Conservation (phyloP, 2,113 vertebrate genomes). For the Ammodytes dubius region DNA sequence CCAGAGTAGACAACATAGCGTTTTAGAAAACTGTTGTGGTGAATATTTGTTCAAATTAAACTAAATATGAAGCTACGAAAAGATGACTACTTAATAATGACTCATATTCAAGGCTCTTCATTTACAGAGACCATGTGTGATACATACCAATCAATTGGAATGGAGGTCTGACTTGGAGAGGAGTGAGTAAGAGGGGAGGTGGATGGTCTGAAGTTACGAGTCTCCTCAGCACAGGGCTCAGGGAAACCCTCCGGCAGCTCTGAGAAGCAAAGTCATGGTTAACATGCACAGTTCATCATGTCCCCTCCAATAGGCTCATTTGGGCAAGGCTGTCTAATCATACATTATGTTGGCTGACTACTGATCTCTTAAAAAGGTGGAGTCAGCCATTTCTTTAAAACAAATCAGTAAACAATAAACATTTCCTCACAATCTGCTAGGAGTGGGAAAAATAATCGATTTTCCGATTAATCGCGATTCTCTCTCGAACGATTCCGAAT, state of each 20-base stretch:
- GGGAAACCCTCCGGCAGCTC: slow-evolving; percentile 57
- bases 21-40: neutral
- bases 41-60: neutral
- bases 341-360: neutral
- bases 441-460: too few species aligned
- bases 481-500: too few species aligned
- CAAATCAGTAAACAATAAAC: too few species aligned
- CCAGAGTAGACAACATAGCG: neutral
- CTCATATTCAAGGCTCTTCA: neutral
- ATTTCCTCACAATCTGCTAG: too few species aligned
- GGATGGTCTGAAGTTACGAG: slow-evolving; percentile 91
- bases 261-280: slow-evolving; percentile 27
- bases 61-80: neutral
- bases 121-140: neutral
- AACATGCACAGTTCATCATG: neutral
- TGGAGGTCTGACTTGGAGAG: slow-evolving; percentile 91
- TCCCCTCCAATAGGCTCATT: neutral
- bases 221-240: slow-evolving; percentile 80
- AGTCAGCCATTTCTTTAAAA: too few species aligned
- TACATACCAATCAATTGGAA: slow-evolving; percentile 79
- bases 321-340: neutral
- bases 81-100: neutral
- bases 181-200: slow-evolving; percentile 95
- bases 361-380: neutral
- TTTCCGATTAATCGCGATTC: too few species aligned